These are phyloP conservation scores for Dolichallabes microphthalmus DNA, from an alignment of 2,113 vertebrate species.

Conservation along the genomic window DNA sequence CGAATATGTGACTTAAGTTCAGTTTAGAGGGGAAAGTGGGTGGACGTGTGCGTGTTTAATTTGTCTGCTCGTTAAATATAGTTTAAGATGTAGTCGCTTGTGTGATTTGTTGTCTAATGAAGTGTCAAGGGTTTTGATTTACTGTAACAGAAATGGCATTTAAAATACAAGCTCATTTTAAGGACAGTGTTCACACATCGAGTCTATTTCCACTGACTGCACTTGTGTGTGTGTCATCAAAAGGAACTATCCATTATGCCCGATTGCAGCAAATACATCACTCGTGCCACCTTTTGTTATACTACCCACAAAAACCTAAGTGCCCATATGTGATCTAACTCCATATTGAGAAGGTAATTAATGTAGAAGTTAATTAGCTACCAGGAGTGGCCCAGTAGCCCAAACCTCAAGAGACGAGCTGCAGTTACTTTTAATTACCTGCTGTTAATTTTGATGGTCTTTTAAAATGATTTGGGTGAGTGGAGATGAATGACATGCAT, in stretches of 20 bases:
- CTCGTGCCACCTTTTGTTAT: background rate
- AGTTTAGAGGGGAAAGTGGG: background rate
- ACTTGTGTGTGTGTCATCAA: conserved; percentile 5
- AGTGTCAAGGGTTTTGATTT: background rate
- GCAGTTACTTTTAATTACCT: conserved; percentile 50
- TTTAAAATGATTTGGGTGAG: conserved; percentile 26
- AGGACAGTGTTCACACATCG: background rate
- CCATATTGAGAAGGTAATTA: conserved; percentile 38
- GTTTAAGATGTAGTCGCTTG: background rate
- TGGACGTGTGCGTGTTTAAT: background rate
- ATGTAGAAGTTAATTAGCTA: conserved; percentile 48
- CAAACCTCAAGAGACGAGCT: conserved; percentile 31
- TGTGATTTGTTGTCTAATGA: background rate
- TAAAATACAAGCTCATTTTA: background rate
- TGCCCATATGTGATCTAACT: conserved; percentile 33
- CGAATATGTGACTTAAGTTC: background rate
- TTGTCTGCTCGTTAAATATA: background rate
- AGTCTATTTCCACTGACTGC: conserved; percentile 11
- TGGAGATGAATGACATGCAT: conserved; percentile 26
- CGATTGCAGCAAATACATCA: conserved; percentile 22
- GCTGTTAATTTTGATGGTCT: conserved; percentile 49
- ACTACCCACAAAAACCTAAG: conserved; percentile 15
- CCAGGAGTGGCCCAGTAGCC: conserved; percentile 31
- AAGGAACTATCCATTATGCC: conserved; percentile 5
- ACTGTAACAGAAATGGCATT: background rate